These are phyloP conservation scores for Leptopilina syphax DNA, from an alignment of 2,888 invertebrate species.

Conservation along the genomic window DNA sequence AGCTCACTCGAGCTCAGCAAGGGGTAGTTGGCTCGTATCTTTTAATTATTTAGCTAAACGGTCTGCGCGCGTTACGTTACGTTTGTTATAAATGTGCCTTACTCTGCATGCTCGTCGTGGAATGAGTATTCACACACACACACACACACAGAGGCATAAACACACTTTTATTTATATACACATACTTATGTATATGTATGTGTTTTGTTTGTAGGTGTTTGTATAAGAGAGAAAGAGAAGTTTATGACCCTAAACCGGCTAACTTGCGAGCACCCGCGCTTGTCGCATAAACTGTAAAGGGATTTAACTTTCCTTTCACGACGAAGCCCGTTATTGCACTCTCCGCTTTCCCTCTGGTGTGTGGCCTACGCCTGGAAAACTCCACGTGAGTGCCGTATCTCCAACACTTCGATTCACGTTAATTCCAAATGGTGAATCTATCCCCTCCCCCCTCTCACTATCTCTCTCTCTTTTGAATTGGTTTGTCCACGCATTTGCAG, in stretches of 20 bases:
- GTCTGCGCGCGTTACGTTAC: slow-evolving; percentile 66
- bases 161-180: too few relatives aligned
- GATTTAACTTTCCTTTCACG: slow-evolving; percentile 74
- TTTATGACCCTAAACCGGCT: slow-evolving; percentile 73
- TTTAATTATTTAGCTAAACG: slow-evolving; percentile 74
- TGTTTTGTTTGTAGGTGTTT: too few relatives aligned
- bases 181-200: too few relatives aligned
- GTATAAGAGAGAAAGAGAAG: slow-evolving; percentile 49
- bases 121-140: slow-evolving; percentile 42
- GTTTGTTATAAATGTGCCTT: slow-evolving; percentile 71
- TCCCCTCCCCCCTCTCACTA: slow-evolving; percentile 55
- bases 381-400: slow-evolving; percentile 56
- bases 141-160: too few relatives aligned
- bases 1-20: slow-evolving; percentile 31
- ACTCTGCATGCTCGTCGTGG: slow-evolving; percentile 63
- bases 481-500: slow-evolving; percentile 38
- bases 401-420: slow-evolving; percentile 55
- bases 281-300: slow-evolving; percentile 74
- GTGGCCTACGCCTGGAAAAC: slow-evolving; percentile 61
- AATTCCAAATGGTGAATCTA: slow-evolving; percentile 58
- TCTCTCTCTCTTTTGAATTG: slow-evolving; percentile 42
- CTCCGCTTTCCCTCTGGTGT: slow-evolving; percentile 59
- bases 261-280: slow-evolving; percentile 69
- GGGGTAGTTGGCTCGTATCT: slow-evolving; percentile 67
- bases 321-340: slow-evolving; percentile 62